phyloP scores from a whole-genome alignment of 2,797 vertebrate species.

The Sebastes minor region DNA sequence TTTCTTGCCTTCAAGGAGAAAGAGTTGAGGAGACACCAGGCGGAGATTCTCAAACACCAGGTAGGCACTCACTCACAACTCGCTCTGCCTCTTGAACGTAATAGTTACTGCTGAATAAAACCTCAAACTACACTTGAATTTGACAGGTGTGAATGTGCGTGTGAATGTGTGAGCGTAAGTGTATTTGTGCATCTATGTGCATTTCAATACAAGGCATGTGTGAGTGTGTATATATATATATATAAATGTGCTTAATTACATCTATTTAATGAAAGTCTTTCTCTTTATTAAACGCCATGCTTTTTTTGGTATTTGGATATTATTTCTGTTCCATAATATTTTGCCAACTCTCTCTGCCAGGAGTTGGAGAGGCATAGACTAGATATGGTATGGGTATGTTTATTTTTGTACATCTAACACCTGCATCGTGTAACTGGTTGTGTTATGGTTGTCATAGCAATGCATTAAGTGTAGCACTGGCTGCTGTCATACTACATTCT shows the following conservation, averaged over 20 bases:
- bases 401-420: constrained; percentile 99
- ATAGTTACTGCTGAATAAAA: constrained; percentile 60
- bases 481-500: constrained; percentile 99
- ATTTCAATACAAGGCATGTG: constrained; percentile 32
- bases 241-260: constrained; percentile 50
- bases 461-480: constrained; percentile 99
- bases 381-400: constrained; percentile 99
- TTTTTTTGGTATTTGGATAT: constrained; percentile 83
- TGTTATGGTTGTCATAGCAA: constrained; percentile 99
- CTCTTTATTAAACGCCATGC: constrained; percentile 86
- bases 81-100: constrained; percentile 44
- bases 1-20: constrained; percentile 90
- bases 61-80: constrained; percentile 76
- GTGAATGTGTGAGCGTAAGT: background rate
- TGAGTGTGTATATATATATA: constrained; percentile 24
- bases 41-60: constrained; percentile 98
- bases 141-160: constrained; percentile 11
- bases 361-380: constrained; percentile 99
- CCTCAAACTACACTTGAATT: constrained; percentile 45
- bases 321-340: constrained; percentile 99
- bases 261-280: constrained; percentile 63
- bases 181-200: constrained; percentile 20
- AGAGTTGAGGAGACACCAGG: constrained; percentile 96
- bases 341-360: constrained; percentile 99
- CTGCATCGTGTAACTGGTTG: constrained; percentile 99